Evolutionary conservation across 2,797 vertebrate genomes (phyloP).

Genomic region (Phyllotis vaccarum): DNA sequence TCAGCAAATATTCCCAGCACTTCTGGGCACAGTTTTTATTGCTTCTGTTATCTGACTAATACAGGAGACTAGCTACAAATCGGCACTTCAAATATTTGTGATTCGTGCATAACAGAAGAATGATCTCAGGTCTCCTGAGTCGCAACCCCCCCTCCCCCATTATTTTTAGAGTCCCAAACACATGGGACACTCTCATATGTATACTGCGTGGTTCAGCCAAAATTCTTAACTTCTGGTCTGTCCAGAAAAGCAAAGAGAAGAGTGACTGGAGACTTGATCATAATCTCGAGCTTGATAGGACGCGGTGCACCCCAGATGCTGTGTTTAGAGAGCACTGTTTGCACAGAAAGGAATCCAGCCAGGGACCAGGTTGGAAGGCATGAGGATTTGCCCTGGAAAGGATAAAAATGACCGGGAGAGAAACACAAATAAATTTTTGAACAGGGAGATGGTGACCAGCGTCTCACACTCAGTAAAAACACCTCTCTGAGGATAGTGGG

Average conservation of each 20-base stretch:
- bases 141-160: background rate
- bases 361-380: background rate
- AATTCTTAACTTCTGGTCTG: constrained; percentile 59
- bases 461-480: too few species aligned
- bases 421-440: too few species aligned
- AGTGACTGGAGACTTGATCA: background rate
- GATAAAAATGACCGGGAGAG: background rate
- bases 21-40: constrained; percentile 16
- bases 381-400: background rate
- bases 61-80: constrained; percentile 13
- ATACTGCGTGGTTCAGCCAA: background rate
- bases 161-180: constrained; percentile 8
- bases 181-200: background rate
- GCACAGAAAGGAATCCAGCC: background rate
- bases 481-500: too few species aligned
- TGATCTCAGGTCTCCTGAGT: background rate
- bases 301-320: background rate
- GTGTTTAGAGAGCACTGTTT: background rate
- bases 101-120: constrained; percentile 55
- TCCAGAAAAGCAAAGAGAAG: constrained; percentile 51
- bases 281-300: background rate
- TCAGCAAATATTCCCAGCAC: constrained; percentile 69
- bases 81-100: constrained; percentile 78
- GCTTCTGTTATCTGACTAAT: constrained; percentile 68
- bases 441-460: too few species aligned